Evolutionary conservation across 2,113 vertebrate genomes (phyloP), one percentile per base, ranked within the genome.

Genomic region (Hypanus sabinus): DNA sequence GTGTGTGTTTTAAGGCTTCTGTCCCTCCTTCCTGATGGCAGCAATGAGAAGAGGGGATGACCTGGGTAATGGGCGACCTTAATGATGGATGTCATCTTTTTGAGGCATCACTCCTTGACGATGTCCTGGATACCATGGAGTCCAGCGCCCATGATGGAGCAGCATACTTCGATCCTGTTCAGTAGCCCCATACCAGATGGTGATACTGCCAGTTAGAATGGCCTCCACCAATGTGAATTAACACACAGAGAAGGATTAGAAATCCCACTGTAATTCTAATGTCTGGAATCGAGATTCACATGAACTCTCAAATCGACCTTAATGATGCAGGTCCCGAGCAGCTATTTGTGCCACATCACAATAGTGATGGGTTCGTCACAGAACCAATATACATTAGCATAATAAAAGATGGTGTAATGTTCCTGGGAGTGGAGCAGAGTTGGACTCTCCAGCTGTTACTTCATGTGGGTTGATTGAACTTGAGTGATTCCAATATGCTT

Each of bases 311-410:
- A 90, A 68, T 18, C 65, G 12, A 33, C 62, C 5, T 12, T 14
- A 68, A 27, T 30, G 14, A 12, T n/a, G 27, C 83, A 90, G 33
- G n/a, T 90, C 60, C 33, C 65, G 33, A 68, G 73, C 5, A 11
- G 83, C n/a, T 87, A 20, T 60, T 87, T 87, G 60, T 11, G 24
- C 20, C 46, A 30, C 18, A 60, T 55, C 83, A 60, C 20, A 60
- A 87, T 73, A 36, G 20, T 92, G 36, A 93, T 27, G 30, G 68
- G 55, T 73, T 73, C 10, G 36, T 71, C 33, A 93, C 36, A 73
- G 65, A 93, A 93, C 36, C 68, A 93, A 65, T 90, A 90, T 90
- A 36, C 65, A 71, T 91, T 91, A 92, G 65, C 33, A 92, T 46
- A 20, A 46, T 36, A 73, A 46, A 93, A 46, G 90, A 36, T 73